A percentile compares a stretch with the other conserved stretches of the same genome.
Conservation (phyloP, 1,140 invertebrate species). For the Leptonema lineaticorne region DNA sequence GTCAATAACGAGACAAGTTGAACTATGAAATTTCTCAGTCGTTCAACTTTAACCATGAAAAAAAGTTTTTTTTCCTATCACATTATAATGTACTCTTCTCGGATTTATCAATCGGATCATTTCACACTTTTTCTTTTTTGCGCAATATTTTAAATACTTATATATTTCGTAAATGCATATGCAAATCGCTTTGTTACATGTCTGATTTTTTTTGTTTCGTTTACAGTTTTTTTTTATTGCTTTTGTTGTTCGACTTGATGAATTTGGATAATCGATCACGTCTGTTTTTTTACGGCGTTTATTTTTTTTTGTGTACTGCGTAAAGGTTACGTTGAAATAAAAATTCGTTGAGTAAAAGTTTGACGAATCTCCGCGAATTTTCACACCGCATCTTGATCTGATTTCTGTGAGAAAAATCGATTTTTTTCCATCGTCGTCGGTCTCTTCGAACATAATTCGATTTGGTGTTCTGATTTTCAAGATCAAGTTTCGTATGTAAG, state of each 20-base stretch:
- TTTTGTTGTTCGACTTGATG: constrained; percentile 6
- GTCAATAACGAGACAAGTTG: neutral
- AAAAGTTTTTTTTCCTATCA: neutral
- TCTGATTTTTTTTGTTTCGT: constrained; percentile 1
- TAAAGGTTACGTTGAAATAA: neutral
- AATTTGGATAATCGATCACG: constrained; percentile 16
- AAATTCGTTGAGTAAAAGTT: constrained; percentile 2
- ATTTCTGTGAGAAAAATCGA: constrained; percentile 9
- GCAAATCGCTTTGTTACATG: neutral
- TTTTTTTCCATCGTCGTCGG: no score
- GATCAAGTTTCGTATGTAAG: no score
- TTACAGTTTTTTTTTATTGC: constrained; percentile 20
- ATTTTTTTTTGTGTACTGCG: neutral
- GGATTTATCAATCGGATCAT: neutral
- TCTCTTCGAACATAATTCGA: no score
- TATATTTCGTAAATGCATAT: neutral
- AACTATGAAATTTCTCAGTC: neutral
- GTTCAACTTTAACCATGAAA: neutral
- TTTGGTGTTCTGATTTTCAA: no score
- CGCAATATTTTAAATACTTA: no score
- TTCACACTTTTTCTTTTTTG: neutral
- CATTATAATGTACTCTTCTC: neutral
- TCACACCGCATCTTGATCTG: neutral
- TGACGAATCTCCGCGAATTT: neutral
- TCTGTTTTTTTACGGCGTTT: neutral